Conservation (phyloP, 1,140 invertebrate genomes). For the Euglossa dilemma region DNA sequence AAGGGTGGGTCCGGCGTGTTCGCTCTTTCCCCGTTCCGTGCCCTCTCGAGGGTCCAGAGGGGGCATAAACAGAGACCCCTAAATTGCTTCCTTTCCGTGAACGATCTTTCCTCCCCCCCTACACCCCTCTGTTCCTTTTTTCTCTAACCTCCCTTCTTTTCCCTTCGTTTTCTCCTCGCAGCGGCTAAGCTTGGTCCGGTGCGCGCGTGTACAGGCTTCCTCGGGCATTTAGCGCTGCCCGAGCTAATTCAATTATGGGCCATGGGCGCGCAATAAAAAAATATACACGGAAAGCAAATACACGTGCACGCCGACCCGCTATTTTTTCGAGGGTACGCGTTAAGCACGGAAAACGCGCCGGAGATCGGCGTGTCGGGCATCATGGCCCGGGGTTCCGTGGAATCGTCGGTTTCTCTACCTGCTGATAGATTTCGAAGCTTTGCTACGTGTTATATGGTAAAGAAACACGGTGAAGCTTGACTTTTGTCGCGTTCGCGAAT, state of each 20-base stretch:
- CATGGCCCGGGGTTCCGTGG: too few species aligned
- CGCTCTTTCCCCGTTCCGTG: conserved; percentile 3
- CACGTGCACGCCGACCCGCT: not conserved
- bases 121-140: not conserved
- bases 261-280: conserved; percentile 41
- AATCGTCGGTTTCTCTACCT: not conserved
- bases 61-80: conserved; percentile 55
- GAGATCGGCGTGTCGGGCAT: not conserved
- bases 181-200: not conserved
- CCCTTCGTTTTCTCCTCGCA: not conserved
- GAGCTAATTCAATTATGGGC: conserved; percentile 65
- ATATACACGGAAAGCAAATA: conserved; percentile 43
- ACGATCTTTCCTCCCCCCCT: conserved; percentile 5
- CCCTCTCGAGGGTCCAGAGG: conserved; percentile 13
- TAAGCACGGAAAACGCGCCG: conserved; percentile 2
- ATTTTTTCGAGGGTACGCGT: conserved; percentile 21
- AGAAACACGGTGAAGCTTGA: conserved; percentile 49
- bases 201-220: conserved; percentile 9
- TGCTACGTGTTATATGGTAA: not conserved
- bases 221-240: conserved; percentile 59
- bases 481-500: conserved; percentile 53
- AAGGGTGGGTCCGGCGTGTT: conserved; percentile 45
- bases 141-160: not conserved
- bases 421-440: conserved; percentile 3
- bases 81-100: conserved; percentile 58